Conservation (phyloP, 1,140 invertebrate species). For the Caerostris darwini region DNA sequence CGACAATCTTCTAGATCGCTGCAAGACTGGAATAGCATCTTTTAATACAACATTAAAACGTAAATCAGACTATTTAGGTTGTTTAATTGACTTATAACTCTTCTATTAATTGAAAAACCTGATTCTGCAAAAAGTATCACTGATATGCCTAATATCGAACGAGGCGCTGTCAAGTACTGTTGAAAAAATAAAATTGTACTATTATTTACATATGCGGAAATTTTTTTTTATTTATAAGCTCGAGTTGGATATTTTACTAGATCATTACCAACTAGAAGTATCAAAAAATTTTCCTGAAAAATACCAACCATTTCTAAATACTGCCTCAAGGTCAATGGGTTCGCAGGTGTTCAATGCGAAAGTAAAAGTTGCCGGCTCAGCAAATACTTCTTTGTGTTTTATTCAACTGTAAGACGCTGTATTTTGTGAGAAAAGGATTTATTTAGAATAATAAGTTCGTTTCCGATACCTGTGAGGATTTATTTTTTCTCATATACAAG, state of each 20-base stretch:
- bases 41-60: neutral
- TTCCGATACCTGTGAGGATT: neutral
- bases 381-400: neutral
- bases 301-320: neutral
- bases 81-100: neutral
- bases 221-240: neutral
- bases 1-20: neutral
- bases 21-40: neutral
- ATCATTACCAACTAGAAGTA: neutral
- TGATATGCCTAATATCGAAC: neutral
- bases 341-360: neutral
- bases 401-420: neutral
- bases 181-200: neutral
- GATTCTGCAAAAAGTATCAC: neutral
- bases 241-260: neutral
- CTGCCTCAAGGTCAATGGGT: neutral
- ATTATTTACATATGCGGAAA: neutral
- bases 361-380: neutral
- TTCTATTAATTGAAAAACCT: neutral
- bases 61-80: neutral
- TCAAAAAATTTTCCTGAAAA: neutral
- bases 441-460: neutral
- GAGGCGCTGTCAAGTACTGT: neutral
- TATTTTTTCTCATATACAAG: neutral
- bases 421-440: neutral